Percentiles rank a stretch among this genome's conserved stretches.
Evolutionary conservation across 2,888 invertebrate species (phyloP).

Genomic region (Pilophorus perplexus): DNA sequence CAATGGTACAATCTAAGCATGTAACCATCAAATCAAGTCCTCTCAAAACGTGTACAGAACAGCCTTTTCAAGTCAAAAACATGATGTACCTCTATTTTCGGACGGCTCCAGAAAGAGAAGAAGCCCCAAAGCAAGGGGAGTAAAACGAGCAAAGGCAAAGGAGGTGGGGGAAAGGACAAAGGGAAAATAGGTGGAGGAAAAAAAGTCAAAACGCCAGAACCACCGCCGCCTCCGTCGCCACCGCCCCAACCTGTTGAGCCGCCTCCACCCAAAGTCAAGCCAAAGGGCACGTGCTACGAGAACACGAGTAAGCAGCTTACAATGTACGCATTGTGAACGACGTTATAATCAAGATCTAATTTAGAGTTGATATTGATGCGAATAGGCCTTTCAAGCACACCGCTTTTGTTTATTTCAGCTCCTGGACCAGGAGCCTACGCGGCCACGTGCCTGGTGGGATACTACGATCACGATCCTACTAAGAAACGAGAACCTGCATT

Average conservation of each 20-base stretch:
- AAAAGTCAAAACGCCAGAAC: not conserved
- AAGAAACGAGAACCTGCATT: slow-evolving; percentile 33
- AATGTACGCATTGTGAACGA: not conserved
- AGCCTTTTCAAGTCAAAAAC: no score
- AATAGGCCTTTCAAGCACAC: no score
- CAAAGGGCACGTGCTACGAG: slow-evolving; percentile 9
- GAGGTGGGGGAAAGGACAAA: not conserved
- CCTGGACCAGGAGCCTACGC: slow-evolving; percentile 22
- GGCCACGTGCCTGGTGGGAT: slow-evolving; percentile 10
- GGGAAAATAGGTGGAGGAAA: not conserved
- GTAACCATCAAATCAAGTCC: no score
- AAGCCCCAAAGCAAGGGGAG: not conserved
- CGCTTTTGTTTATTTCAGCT: no score
- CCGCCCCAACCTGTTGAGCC: not conserved
- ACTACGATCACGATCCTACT: slow-evolving; percentile 28
- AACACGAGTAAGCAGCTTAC: not conserved
- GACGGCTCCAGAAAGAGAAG: no score
- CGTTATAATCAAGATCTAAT: not conserved
- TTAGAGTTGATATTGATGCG: no score
- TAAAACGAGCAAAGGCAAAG: not conserved
- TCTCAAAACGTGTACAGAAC: no score
- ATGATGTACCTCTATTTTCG: no score
- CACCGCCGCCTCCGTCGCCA: not conserved
- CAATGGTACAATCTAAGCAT: not conserved
- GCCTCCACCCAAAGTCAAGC: slow-evolving; percentile 6